Conservation (phyloP, 1,140 invertebrate genomes). For the Magallana angulata region DNA sequence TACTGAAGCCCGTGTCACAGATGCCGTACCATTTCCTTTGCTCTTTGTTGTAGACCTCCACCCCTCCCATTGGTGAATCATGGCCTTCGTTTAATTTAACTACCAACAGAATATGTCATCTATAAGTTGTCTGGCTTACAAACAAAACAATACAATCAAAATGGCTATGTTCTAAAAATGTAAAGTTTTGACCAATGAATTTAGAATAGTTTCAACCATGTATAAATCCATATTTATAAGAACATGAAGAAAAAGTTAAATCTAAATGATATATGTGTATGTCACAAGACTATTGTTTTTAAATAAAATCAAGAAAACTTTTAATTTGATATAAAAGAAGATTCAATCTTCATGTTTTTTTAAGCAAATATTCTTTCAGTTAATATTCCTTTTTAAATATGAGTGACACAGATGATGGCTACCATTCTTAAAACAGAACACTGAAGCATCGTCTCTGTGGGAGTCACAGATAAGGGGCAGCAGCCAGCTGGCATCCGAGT, state of each 20-base stretch:
- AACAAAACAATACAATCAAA: not conserved
- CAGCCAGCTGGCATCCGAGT: constrained; percentile 50
- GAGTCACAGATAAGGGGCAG: constrained; percentile 61
- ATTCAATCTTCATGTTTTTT: no score
- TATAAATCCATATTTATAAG: no score
- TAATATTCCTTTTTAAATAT: no score
- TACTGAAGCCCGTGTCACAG: constrained; percentile 69
- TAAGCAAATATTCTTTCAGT: no score
- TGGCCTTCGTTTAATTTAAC: constrained; percentile 67
- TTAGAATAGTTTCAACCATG: no score
- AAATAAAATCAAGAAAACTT: no score
- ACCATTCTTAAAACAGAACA: constrained; percentile 73
- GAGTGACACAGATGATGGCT: not conserved
- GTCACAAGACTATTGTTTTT: no score
- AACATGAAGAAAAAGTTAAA: no score
- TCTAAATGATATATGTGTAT: no score
- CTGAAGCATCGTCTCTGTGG: constrained; percentile 73
- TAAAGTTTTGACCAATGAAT: no score
- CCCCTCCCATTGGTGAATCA: constrained; percentile 61
- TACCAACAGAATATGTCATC: constrained; percentile 44
- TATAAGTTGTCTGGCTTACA: not conserved
- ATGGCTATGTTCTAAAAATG: no score
- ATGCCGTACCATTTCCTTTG: constrained; percentile 68
- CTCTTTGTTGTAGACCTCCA: constrained; percentile 61
- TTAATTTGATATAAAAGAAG: no score